phyloP scores from a whole-genome alignment of 1,140 invertebrate species.

The fruit fly (Drosophila melanogaster) region DNA sequence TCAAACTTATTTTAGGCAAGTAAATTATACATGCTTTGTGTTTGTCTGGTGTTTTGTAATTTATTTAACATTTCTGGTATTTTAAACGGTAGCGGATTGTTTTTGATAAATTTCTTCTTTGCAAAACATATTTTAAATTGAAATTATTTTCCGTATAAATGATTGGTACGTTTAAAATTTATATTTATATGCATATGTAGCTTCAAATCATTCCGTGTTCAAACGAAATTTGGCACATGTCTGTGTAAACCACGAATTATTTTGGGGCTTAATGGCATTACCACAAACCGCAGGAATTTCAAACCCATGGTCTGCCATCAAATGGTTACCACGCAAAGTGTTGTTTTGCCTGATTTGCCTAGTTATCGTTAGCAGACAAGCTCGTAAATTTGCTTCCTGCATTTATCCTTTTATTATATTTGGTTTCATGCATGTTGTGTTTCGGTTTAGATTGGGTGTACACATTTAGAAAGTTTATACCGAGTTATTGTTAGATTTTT shows the following conservation, averaged over 20 bases:
- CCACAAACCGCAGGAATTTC: conserved; percentile 54
- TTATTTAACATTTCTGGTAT: not conserved
- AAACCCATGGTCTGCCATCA: conserved; percentile 34
- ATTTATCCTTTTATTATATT: conserved; percentile 7
- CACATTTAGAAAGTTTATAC: too few relatives aligned
- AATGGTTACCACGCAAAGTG: conserved; percentile 20
- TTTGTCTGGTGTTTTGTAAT: not conserved
- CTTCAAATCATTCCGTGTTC: conserved; percentile 1
- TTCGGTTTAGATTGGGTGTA: not conserved
- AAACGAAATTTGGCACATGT: conserved; percentile 16
- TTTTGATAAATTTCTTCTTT: not conserved
- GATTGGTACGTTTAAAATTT: not conserved
- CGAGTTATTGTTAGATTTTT: too few relatives aligned
- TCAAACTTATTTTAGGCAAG: conserved; percentile 31
- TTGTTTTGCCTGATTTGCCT: conserved; percentile 48
- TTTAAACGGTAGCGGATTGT: not conserved
- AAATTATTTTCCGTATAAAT: not conserved
- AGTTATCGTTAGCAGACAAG: conserved; percentile 32
- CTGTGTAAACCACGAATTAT: conserved; percentile 42
- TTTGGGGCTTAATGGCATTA: conserved; percentile 22
- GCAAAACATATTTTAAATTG: not conserved
- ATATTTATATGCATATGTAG: not conserved
- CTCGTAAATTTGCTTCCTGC: not conserved
- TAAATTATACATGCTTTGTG: not conserved
- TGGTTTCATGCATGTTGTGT: not conserved